phyloP scores from a whole-genome alignment of 2,113 vertebrate genomes.

The Trogon melanurus region DNA sequence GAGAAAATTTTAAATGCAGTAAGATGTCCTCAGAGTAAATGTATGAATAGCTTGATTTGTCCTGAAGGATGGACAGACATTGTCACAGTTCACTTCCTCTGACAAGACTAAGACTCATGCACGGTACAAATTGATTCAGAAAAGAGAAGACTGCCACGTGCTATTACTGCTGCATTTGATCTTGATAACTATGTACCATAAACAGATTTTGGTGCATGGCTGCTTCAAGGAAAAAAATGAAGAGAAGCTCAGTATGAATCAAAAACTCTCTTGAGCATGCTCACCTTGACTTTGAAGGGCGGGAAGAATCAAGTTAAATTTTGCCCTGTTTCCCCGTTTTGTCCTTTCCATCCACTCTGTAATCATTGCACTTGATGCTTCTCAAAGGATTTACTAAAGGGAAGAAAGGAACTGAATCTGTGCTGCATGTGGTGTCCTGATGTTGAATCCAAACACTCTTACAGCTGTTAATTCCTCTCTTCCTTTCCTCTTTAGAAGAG shows the following conservation, averaged over 20 bases:
- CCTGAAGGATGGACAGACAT: constrained; percentile 49
- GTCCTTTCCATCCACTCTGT: not conserved
- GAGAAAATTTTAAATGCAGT: not conserved
- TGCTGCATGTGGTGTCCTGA: not conserved
- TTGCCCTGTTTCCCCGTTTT: not conserved
- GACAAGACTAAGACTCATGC: constrained; percentile 21
- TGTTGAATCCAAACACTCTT: not conserved
- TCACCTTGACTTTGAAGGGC: not conserved
- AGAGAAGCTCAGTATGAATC: not conserved
- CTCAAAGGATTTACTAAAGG: not conserved
- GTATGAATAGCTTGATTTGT: constrained; percentile 32
- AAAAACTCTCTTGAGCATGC: not conserved
- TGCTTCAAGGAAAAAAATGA: not conserved
- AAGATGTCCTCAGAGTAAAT: not conserved
- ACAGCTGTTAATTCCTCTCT: not conserved
- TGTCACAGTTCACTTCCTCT: constrained; percentile 58
- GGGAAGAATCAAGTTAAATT: not conserved
- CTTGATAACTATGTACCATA: constrained; percentile 28
- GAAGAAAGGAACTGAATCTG: not conserved
- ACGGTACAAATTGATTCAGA: constrained; percentile 32
- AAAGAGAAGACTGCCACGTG: constrained; percentile 41
- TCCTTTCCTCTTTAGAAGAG: not conserved
- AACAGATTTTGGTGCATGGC: constrained; percentile 14
- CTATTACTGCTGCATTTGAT: constrained; percentile 45
- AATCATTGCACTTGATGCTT: not conserved